Base-by-base conservation (phyloP, 1,140 invertebrate genomes). In the Drosophila triauraria region DNA sequence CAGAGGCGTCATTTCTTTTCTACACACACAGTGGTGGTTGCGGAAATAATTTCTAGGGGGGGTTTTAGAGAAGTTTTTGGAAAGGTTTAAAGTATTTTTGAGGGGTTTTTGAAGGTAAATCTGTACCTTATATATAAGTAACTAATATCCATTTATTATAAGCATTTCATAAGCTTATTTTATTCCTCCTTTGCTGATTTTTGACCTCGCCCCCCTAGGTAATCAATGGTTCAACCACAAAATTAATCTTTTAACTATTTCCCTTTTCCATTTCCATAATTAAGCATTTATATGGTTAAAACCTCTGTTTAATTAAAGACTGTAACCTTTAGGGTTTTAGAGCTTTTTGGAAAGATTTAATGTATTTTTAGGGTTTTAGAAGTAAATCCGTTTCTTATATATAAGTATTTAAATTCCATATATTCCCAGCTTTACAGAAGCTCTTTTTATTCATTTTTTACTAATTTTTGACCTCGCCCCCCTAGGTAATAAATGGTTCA, bases 1-100 rank as follows among this genome's bases (percentile, higher is more conserved):
- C 75, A 68, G 60, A 30, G 54, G 48, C 38, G 46, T 44, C 44
- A 38, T 38, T 46, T 72, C 43, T 38, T 8, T 20, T 70, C 32
- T 6, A 8, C n/a, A 20, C 10, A 20, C 5, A 6, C 27, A 38
- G 51, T 35, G 51, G 32, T 23, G 13, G 13, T 23, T 15, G 32
- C 32, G 32, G 32, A 40, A 54, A 54, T 54, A 4, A 54, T 23
- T 54, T 15, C 2, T 10, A 9, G 13, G 35, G 53, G 51, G 53
- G 13, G 0, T 23, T 23, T 23, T 4, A 23, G 20, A 15, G 10
- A 23, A 1, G 17, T 4, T 23, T 0, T n/a, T 23, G 8, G 15
- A 10, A n/a, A 20, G 35, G 6, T 54, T 38, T 54, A 3, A 10
- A 3, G 4, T 0, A 23, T 20, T 38, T 15, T 38, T 4, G 2